phyloP scores from a whole-genome alignment of 2,113 vertebrate genomes.

The Paedocypris sp. region DNA sequence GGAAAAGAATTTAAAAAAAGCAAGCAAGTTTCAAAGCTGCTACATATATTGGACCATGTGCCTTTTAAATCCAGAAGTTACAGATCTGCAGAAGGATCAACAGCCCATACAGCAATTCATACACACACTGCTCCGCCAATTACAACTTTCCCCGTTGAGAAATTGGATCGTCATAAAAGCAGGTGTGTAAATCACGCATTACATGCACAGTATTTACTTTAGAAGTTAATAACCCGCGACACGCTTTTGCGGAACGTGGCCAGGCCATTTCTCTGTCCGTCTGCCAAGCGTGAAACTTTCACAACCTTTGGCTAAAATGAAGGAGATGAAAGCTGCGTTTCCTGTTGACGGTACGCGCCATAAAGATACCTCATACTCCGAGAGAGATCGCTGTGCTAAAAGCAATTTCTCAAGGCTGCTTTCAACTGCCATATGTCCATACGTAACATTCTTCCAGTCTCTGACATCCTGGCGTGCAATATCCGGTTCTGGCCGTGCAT shows the following conservation, averaged over 20 bases:
- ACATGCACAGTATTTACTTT: background rate
- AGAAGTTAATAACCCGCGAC: too few species aligned
- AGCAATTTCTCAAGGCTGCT: constrained; percentile 1
- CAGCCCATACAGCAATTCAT: too few species aligned
- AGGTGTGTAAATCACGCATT: background rate
- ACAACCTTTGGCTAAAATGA: constrained; percentile 2
- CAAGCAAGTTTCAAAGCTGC: too few species aligned
- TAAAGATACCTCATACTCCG: constrained; percentile 3
- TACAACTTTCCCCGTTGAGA: too few species aligned
- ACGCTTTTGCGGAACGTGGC: background rate
- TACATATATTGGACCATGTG: too few species aligned
- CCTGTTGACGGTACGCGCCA: constrained; percentile 27
- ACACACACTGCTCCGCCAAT: too few species aligned
- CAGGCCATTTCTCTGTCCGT: background rate
- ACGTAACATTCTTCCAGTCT: constrained; percentile 7
- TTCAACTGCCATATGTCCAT: constrained; percentile 4
- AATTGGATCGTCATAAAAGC: too few species aligned
- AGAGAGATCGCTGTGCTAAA: background rate
- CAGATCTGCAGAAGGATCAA: too few species aligned
- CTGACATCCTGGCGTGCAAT: constrained; percentile 12
- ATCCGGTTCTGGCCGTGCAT: constrained; percentile 6
- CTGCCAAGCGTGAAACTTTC: constrained; percentile 3
- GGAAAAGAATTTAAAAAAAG: too few species aligned
- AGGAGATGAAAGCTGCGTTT: constrained; percentile 28
- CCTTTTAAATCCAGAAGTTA: too few species aligned